These are phyloP conservation scores for Trididemnum nubilum DNA, from an alignment of 23 tunicate genomes.

Conservation along the genomic window DNA sequence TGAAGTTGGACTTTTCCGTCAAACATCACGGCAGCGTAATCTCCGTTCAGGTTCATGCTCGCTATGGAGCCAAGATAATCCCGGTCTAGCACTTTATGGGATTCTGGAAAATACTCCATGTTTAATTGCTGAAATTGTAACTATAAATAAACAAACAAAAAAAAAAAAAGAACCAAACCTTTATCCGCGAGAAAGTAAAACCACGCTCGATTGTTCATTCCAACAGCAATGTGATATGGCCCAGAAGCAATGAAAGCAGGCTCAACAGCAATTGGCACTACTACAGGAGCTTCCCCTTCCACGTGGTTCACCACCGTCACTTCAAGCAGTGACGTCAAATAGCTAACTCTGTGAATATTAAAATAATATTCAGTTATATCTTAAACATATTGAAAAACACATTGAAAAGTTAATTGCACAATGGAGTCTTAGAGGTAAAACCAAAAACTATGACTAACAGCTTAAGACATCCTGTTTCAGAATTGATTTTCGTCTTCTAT, in stretches of 20 bases:
- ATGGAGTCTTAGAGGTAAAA: not conserved
- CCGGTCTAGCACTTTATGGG: constrained; percentile 56
- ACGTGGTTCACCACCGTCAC: constrained; percentile 76
- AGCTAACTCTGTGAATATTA: constrained; percentile 53
- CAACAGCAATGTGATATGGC: constrained; percentile 89
- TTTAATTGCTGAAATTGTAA: no score
- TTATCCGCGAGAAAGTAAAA: constrained; percentile 59
- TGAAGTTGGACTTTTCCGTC: constrained; percentile 93
- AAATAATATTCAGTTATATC: no score
- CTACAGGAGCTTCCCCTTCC: constrained; percentile 53
- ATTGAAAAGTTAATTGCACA: not conserved
- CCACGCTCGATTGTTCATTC: constrained; percentile 97
- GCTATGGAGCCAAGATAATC: constrained; percentile 85
- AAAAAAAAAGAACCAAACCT: constrained; percentile 17
- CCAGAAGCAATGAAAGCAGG: constrained; percentile 93
- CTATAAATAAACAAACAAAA: not conserved
- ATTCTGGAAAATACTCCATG: not conserved
- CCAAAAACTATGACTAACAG: no score
- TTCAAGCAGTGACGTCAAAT: constrained; percentile 86
- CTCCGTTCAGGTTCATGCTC: constrained; percentile 77
- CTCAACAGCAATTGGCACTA: constrained; percentile 70
- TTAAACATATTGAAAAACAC: not conserved
- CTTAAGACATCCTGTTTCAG: no score
- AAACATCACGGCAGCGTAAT: constrained; percentile 89
- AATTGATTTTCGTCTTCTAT: no score